Evolutionary conservation across 2,888 invertebrate genomes (phyloP).

Genomic region (Dinocampus coccinellae): DNA sequence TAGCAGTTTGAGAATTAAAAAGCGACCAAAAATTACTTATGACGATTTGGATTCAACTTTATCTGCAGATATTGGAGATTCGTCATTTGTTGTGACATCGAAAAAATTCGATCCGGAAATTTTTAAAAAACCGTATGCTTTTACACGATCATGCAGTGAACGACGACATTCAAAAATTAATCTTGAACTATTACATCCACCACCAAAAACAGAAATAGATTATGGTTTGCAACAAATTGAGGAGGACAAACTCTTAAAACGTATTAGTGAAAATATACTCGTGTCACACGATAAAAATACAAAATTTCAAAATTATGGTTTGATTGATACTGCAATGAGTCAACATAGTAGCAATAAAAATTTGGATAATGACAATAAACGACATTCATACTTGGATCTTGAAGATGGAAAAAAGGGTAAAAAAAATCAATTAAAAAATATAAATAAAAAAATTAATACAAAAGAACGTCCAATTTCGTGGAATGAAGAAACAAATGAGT

Average conservation of each 20-base stretch:
- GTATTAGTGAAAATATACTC: slow-evolving; percentile 59
- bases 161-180: slow-evolving; percentile 40
- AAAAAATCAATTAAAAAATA: slow-evolving; percentile 21
- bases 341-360: slow-evolving; percentile 4
- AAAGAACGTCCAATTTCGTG: slow-evolving; percentile 61
- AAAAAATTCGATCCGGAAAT: slow-evolving; percentile 66
- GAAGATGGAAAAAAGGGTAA: slow-evolving; percentile 40
- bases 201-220: not conserved
- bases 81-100: slow-evolving; percentile 73
- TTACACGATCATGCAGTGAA: slow-evolving; percentile 59
- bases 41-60: slow-evolving; percentile 75
- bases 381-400: slow-evolving; percentile 52
- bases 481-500: slow-evolving; percentile 61
- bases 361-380: slow-evolving; percentile 37
- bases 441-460: not conserved
- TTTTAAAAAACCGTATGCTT: slow-evolving; percentile 60
- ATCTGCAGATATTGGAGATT: slow-evolving; percentile 73
- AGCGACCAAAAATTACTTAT: slow-evolving; percentile 61
- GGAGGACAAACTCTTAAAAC: slow-evolving; percentile 54
- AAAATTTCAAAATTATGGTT: slow-evolving; percentile 62
- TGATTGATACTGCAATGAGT: slow-evolving; percentile 51
- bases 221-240: not conserved
- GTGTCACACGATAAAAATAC: slow-evolving; percentile 55
- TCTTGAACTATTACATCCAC: not conserved
- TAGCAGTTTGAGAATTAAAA: slow-evolving; percentile 48